Conservation (phyloP, 2,113 vertebrate species). For the Coregonus clupeaformis region DNA sequence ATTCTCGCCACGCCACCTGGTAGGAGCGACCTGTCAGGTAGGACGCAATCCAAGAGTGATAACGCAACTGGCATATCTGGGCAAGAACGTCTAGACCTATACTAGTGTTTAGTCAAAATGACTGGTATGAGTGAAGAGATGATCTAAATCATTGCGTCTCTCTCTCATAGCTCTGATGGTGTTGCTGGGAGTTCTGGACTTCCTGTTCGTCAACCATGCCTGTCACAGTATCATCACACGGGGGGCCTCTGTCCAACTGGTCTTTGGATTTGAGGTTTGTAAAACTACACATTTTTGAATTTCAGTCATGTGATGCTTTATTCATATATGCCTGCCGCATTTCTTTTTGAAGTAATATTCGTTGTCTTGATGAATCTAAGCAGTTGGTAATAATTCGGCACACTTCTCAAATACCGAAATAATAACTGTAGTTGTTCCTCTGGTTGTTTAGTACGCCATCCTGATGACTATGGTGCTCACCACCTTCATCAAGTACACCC, state of each 20-base stretch:
- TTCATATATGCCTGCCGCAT: conserved; percentile 89
- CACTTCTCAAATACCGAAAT: background rate
- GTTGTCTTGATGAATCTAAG: conserved; percentile 40
- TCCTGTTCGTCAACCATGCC: conserved; percentile 91
- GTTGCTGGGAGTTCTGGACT: conserved; percentile 85
- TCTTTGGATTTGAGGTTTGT: conserved; percentile 94
- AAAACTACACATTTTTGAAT: conserved; percentile 40
- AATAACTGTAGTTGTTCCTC: background rate
- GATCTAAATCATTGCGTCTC: background rate
- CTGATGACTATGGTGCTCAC: conserved; percentile 96
- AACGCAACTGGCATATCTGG: background rate
- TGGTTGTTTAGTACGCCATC: conserved; percentile 87
- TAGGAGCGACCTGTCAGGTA: no score
- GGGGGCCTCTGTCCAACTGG: conserved; percentile 94
- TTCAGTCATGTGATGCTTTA: conserved; percentile 63
- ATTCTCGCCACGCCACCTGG: no score
- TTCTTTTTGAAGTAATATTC: no score
- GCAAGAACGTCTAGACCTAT: no score
- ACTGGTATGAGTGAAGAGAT: background rate
- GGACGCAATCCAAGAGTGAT: no score
- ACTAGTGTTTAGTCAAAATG: background rate
- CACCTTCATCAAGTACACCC: conserved; percentile 92
- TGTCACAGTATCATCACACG: conserved; percentile 94
- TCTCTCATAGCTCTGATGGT: conserved; percentile 80
- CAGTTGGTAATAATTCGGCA: background rate